Conservation (phyloP, 2,888 invertebrate species). For the Matsumyia berberina region DNA sequence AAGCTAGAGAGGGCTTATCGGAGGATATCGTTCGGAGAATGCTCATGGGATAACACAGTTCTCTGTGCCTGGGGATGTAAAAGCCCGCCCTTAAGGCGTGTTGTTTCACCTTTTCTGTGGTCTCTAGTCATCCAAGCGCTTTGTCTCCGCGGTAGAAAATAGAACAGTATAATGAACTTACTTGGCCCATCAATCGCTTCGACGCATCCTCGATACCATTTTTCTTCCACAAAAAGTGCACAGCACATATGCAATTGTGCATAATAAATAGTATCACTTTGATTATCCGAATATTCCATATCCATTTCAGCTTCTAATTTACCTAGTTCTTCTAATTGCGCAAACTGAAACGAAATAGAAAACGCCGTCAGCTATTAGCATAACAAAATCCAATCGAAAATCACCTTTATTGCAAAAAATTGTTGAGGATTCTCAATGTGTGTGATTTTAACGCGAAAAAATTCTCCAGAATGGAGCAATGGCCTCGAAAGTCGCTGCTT, state of each 20-base stretch:
- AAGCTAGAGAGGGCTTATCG: too few relatives aligned
- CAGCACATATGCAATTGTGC: constrained; percentile 80
- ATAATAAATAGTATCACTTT: constrained; percentile 79
- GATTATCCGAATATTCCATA: constrained; percentile 37
- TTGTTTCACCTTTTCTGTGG: too few relatives aligned
- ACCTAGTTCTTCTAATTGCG: constrained; percentile 24
- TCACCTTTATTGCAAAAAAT: constrained; percentile 89
- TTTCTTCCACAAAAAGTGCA: constrained; percentile 77
- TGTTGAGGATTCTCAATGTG: constrained; percentile 87
- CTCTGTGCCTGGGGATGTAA: too few relatives aligned
- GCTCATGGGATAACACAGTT: too few relatives aligned
- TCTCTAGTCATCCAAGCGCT: too few relatives aligned
- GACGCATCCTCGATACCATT: constrained; percentile 81
- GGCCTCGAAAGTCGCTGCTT: constrained; percentile 77
- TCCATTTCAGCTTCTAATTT: constrained; percentile 47
- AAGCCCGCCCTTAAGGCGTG: too few relatives aligned
- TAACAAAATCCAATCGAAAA: constrained; percentile 15
- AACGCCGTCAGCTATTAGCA: background rate
- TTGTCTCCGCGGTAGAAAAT: background rate
- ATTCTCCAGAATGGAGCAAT: constrained; percentile 77
- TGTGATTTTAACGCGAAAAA: constrained; percentile 85
- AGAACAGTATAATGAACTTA: constrained; percentile 57
- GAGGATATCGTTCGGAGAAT: too few relatives aligned
- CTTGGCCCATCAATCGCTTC: constrained; percentile 79
- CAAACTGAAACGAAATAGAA: constrained; percentile 43